A percentile compares a stretch with the other conserved stretches of the same genome.
Evolutionary conservation across 35 echinoderm and acorn worm species (phyloP).

Genomic region (Holothuria glaberrima): DNA sequence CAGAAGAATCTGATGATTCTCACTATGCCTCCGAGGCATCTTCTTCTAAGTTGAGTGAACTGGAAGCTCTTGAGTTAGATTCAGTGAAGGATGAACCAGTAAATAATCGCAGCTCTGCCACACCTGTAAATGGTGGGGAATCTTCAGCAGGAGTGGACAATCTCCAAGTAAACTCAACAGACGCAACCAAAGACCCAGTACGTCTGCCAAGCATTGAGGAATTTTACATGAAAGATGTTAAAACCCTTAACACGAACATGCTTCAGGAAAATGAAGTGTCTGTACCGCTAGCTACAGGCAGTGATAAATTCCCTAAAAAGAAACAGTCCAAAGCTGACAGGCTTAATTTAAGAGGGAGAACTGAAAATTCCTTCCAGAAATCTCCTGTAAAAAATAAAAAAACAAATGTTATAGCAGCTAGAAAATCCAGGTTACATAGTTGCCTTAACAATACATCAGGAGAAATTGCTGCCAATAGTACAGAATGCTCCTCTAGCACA

Average conservation of each 20-base stretch:
- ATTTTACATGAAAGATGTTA: conserved; percentile 99
- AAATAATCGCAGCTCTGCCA: background rate
- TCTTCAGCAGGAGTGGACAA: background rate
- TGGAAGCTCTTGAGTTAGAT: conserved; percentile 89
- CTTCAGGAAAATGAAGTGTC: conserved; percentile 84
- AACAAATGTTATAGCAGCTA: conserved; percentile 82
- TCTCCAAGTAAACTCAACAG: background rate
- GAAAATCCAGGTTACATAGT: conserved; percentile 74
- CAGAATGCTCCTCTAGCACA: conserved; percentile 30
- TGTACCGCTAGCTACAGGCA: conserved; percentile 67
- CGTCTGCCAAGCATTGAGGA: conserved; percentile 90
- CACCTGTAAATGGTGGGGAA: conserved; percentile 21
- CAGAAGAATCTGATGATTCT: conserved; percentile 94
- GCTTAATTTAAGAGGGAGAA: conserved; percentile 68
- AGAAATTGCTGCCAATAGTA: background rate
- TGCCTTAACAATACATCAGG: background rate
- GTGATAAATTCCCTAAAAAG: conserved; percentile 91
- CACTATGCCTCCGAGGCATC: conserved; percentile 94
- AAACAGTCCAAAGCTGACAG: conserved; percentile 62
- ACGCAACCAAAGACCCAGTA: conserved; percentile 26
- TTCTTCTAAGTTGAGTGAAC: conserved; percentile 89
- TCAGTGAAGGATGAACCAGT: conserved; percentile 79
- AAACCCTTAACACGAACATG: conserved; percentile 96
- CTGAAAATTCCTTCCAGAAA: conserved; percentile 69
- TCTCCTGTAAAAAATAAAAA: conserved; percentile 87